phyloP scores from a whole-genome alignment of 2,888 invertebrate species.

The Campoplex nolae region DNA sequence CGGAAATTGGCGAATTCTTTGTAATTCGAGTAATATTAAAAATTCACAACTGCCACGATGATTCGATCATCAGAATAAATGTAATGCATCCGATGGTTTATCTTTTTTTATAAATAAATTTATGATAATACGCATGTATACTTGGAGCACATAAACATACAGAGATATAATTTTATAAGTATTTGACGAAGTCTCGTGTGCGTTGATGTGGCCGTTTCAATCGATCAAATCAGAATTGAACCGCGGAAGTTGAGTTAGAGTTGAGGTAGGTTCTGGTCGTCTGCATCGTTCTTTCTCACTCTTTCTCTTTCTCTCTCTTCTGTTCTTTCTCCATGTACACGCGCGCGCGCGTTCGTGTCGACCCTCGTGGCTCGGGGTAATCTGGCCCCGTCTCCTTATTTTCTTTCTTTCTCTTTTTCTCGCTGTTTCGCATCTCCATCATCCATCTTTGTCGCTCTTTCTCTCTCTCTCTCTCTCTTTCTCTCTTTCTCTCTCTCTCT shows the following conservation, averaged over 20 bases:
- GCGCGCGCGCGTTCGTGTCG: slow-evolving; percentile 56
- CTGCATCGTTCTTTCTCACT: slow-evolving; percentile 71
- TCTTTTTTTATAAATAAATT: background rate
- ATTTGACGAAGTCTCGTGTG: slow-evolving; percentile 50
- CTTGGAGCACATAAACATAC: background rate
- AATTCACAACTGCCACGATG: background rate
- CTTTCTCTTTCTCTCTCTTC: slow-evolving; percentile 45
- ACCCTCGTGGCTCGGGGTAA: slow-evolving; percentile 61
- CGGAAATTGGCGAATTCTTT: background rate
- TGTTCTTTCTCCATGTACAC: slow-evolving; percentile 65
- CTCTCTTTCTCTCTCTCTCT: slow-evolving; percentile 51
- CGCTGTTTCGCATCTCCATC: slow-evolving; percentile 26
- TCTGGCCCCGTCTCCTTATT: slow-evolving; percentile 35
- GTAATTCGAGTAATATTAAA: background rate
- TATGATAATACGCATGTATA: background rate
- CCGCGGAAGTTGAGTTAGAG: slow-evolving; percentile 81
- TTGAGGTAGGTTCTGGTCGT: slow-evolving; percentile 83
- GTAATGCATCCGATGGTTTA: background rate
- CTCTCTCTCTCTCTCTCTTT: slow-evolving; percentile 28
- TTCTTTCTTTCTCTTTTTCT: slow-evolving; percentile 45
- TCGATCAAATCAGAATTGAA: slow-evolving; percentile 82
- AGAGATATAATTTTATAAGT: background rate
- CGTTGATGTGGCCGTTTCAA: slow-evolving; percentile 71
- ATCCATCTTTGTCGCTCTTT: slow-evolving; percentile 53
- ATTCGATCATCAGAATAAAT: background rate